Evolutionary conservation across 2,113 vertebrate genomes (phyloP).

Genomic region (Spermophilus dauricus): DNA sequence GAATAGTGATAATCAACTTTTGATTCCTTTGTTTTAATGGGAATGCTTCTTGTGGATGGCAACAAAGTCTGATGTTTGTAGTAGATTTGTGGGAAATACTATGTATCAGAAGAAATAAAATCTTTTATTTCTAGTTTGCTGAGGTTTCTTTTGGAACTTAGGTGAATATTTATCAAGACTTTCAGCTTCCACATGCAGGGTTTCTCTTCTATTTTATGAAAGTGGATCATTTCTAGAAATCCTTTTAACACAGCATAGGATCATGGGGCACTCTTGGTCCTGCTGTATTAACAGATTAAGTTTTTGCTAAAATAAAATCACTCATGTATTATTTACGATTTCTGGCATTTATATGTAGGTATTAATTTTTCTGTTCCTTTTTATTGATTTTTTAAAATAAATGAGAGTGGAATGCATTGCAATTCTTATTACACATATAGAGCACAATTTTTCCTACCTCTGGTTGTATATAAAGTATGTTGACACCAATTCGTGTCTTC

Average conservation of each 20-base stretch:
- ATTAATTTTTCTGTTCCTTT: background rate
- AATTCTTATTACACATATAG: no score
- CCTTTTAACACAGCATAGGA: background rate
- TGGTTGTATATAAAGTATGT: no score
- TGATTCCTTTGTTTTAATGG: conserved; percentile 20
- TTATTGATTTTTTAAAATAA: no score
- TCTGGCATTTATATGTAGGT: background rate
- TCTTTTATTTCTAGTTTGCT: background rate
- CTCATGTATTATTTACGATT: background rate
- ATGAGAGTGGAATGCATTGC: no score
- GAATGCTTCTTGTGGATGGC: background rate
- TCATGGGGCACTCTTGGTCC: background rate
- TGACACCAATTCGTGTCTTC: no score
- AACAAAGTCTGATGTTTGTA: background rate
- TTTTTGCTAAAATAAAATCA: background rate
- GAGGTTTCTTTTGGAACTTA: conserved; percentile 14
- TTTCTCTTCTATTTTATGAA: conserved; percentile 16
- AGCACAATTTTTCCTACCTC: no score
- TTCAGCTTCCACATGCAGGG: background rate
- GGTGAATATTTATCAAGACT: background rate
- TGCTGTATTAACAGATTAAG: background rate
- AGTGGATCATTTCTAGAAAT: background rate
- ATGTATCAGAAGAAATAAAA: conserved; percentile 14
- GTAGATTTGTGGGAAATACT: background rate
- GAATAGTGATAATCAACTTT: background rate